Conservation (phyloP, 2,113 vertebrate genomes). For the Centropus bengalensis region DNA sequence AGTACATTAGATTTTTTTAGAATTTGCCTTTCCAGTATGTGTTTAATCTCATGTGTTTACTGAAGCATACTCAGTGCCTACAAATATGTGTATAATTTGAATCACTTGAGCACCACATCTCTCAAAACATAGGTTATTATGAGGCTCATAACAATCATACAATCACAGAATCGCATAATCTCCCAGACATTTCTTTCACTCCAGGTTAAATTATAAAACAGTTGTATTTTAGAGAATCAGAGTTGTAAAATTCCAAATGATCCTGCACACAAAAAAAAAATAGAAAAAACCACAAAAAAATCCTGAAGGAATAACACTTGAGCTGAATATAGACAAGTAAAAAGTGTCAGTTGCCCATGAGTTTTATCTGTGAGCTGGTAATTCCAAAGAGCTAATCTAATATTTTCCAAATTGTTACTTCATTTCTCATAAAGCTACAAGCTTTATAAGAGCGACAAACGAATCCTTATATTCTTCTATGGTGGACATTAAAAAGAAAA, state of each 20-base stretch:
- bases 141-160: not conserved
- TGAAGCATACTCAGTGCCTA: not conserved
- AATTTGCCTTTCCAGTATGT: not conserved
- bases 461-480: not conserved
- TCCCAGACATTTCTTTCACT: not conserved
- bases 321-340: not conserved
- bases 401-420: not conserved
- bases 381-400: not conserved
- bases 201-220: not conserved
- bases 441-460: not conserved
- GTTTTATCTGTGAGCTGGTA: not conserved
- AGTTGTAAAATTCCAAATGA: not conserved
- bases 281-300: not conserved
- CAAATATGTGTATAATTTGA: not conserved
- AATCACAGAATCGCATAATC: not conserved
- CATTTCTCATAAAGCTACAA: not conserved
- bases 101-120: not conserved
- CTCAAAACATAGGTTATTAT: not conserved
- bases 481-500: not conserved
- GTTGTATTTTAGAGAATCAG: not conserved
- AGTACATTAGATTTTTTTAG: not conserved
- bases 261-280: not conserved
- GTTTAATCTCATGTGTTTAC: not conserved
- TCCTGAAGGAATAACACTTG: not conserved
- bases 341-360: not conserved